These are phyloP conservation scores for Teleogryllus oceanicus DNA, from an alignment of 2,888 invertebrate genomes.

Conservation along the genomic window DNA sequence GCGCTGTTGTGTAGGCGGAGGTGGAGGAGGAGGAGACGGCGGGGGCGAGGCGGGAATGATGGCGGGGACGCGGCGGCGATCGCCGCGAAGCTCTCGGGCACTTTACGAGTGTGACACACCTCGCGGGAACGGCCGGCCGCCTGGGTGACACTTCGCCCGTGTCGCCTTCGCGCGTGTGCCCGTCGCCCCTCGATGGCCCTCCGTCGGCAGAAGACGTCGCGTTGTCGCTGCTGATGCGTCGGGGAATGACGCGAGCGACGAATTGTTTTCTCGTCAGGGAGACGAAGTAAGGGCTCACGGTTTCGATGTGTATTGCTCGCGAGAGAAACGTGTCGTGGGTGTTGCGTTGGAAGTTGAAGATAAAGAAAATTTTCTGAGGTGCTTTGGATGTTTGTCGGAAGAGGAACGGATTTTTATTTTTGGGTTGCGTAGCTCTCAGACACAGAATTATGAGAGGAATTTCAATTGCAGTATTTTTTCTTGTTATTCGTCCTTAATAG, in stretches of 20 bases:
- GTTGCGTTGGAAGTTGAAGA: too few species aligned
- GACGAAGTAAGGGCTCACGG: too few species aligned
- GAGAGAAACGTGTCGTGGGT: too few species aligned
- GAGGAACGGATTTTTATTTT: too few species aligned
- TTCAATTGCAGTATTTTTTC: too few species aligned
- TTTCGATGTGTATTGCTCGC: too few species aligned
- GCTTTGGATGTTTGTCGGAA: too few species aligned
- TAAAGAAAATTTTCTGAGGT: too few species aligned
- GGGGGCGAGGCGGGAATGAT: not conserved
- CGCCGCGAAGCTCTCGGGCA: not conserved
- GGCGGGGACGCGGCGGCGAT: not conserved
- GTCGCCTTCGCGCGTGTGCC: not conserved
- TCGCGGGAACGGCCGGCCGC: not conserved
- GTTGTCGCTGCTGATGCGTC: not conserved
- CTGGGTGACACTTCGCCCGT: not conserved
- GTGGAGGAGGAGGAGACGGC: not conserved
- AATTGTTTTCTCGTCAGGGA: too few species aligned
- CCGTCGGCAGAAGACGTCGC: not conserved
- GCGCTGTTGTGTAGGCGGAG: not conserved
- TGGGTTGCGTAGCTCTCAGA: too few species aligned
- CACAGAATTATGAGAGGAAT: too few species aligned
- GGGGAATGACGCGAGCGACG: not conserved
- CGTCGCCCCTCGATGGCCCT: not conserved
- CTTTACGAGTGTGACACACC: not conserved
- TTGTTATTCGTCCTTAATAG: too few species aligned